Evolutionary conservation across 2,113 vertebrate genomes (phyloP), one percentile per base, ranked within the genome.

Genomic region (Gallinago jamesoni): DNA sequence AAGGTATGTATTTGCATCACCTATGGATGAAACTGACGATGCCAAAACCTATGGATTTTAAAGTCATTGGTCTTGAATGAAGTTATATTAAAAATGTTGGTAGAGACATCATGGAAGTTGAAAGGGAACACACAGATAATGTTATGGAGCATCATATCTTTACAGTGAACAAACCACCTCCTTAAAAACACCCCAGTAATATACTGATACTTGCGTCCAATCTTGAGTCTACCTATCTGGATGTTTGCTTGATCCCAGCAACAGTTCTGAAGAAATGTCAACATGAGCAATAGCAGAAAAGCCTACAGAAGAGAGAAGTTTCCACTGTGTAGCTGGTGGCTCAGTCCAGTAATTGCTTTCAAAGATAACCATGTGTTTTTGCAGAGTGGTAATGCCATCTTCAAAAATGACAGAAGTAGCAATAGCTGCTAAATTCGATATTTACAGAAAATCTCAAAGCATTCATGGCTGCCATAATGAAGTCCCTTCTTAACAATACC

Each of bases 191-290:
- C 22, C 67, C 35, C 12, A 31, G 17, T 74, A 60, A 31, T 62
- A 60, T 25, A 62, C 47, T 19, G 21, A 30, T 80, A 45, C 33
- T 86, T 64, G 27, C 0, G 0, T 62, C n/a, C 2, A 1, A n/a
- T 52, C 10, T 7, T 24, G 20, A 53, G 14, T 20, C 33, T 73
- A 27, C 33, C 53, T 55, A 14, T 43, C 14, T 3, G 6, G 18
- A 33, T 39, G 5, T 10, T 7, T 62, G 7, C 11, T 24, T 84
- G 39, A 48, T 22, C 73, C 10, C 31, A 50, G 41, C 12, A 66
- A 48, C 48, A 60, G 10, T 48, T 74, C 39, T 62, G 37, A 68
- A 50, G 67, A 84, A 50, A 43, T 21, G 18, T 9, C 0, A 2
- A 43, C 20, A 43, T 16, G 18, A 55, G 18, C 33, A 68, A 35